These are phyloP conservation scores for Ochropacha duplaris DNA, from an alignment of 2,888 invertebrate genomes.

Conservation along the genomic window DNA sequence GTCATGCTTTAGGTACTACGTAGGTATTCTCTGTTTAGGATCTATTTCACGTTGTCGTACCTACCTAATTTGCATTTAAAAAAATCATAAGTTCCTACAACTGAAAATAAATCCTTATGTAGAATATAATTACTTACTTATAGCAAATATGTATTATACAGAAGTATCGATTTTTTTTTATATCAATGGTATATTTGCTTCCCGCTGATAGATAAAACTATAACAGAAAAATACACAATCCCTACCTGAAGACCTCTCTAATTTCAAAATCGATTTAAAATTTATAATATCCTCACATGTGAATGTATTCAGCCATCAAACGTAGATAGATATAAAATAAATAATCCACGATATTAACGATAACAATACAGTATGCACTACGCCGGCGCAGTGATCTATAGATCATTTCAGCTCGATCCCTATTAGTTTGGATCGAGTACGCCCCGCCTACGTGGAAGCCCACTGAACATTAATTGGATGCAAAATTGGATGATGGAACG, in stretches of 20 bases:
- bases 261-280: conserved; percentile 45
- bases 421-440: conserved; percentile 71
- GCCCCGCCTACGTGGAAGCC: conserved; percentile 76
- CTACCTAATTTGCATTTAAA: no score
- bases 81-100: no score
- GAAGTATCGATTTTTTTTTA: no score
- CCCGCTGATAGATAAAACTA: not conserved
- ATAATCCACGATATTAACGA: conserved; percentile 72
- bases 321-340: conserved; percentile 73
- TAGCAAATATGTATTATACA: no score
- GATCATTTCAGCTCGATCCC: conserved; percentile 79
- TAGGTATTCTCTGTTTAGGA: no score
- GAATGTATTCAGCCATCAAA: conserved; percentile 74
- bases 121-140: no score
- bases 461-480: conserved; percentile 82
- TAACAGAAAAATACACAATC: conserved; percentile 23
- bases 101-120: no score
- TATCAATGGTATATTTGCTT: not conserved
- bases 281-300: conserved; percentile 54
- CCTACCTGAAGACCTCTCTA: conserved; percentile 37
- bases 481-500: conserved; percentile 69
- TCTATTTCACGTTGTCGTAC: no score
- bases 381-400: conserved; percentile 71
- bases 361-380: conserved; percentile 74
- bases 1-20: no score